Percentiles rank a stretch among this genome's conserved stretches.
These are phyloP conservation scores for Gnatocerus cornutus DNA, from an alignment of 2,888 invertebrate genomes.

Conservation along the genomic window DNA sequence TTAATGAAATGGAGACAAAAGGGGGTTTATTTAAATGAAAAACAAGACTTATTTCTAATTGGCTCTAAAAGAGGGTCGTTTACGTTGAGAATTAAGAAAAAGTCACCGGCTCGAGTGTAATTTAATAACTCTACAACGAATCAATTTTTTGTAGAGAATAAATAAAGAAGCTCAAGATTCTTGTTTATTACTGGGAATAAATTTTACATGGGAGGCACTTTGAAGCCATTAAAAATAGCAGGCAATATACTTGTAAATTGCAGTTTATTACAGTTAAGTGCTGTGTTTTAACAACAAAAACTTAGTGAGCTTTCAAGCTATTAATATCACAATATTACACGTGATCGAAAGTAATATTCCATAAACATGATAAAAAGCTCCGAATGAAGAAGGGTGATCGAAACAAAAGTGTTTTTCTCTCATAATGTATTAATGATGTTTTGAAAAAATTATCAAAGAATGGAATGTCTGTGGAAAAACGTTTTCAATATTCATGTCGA, in stretches of 20 bases:
- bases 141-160: constrained; percentile 17
- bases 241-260: constrained; percentile 52
- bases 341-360: constrained; percentile 18
- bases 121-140: constrained; percentile 12
- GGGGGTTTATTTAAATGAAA: constrained; percentile 59
- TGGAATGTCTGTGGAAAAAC: constrained; percentile 45
- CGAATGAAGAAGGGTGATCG: not conserved
- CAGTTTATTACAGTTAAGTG: constrained; percentile 52
- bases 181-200: constrained; percentile 34
- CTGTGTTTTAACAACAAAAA: constrained; percentile 39
- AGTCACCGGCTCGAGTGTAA: constrained; percentile 12
- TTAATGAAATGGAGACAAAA: constrained; percentile 63
- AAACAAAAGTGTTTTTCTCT: constrained; percentile 13
- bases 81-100: constrained; percentile 31
- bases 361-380: constrained; percentile 20
- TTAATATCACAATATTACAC: constrained; percentile 36
- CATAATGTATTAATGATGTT: constrained; percentile 30
- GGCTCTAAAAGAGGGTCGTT: constrained; percentile 24
- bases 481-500: constrained; percentile 50
- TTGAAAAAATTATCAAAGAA: constrained; percentile 32
- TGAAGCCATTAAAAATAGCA: constrained; percentile 49
- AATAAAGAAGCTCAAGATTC: constrained; percentile 31
- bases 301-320: constrained; percentile 33
- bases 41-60: constrained; percentile 41
- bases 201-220: constrained; percentile 37